Evolutionary conservation across 1,140 invertebrate genomes (phyloP).

Genomic region (Scaptomyza montana): DNA sequence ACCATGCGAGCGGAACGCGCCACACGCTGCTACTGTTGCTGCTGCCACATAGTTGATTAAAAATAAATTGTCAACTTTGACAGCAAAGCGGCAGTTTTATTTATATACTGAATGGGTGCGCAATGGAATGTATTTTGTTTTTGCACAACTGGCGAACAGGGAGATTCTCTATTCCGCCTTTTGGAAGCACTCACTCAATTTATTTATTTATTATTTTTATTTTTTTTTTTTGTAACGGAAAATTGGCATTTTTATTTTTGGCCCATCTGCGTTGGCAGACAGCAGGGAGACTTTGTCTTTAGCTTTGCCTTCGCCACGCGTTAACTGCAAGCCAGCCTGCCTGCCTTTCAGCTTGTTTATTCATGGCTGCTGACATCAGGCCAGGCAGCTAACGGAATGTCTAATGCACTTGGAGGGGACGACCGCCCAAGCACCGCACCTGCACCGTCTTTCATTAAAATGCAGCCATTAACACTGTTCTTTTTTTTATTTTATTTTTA

Average conservation of each 20-base stretch:
- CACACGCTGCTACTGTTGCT: slow-evolving; percentile 10
- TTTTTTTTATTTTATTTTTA: slow-evolving; percentile 4
- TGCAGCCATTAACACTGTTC: slow-evolving; percentile 41
- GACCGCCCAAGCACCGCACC: slow-evolving; percentile 39
- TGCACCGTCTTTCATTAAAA: slow-evolving; percentile 43
- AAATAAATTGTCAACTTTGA: slow-evolving; percentile 81
- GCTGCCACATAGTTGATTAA: slow-evolving; percentile 66
- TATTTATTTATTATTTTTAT: not conserved
- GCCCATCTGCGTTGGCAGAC: slow-evolving; percentile 52
- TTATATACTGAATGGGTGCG: slow-evolving; percentile 62
- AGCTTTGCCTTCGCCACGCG: slow-evolving; percentile 8
- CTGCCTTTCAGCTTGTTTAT: slow-evolving; percentile 15
- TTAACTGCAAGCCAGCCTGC: not conserved
- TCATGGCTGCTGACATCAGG: slow-evolving; percentile 34
- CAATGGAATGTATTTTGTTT: slow-evolving; percentile 38
- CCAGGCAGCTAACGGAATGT: slow-evolving; percentile 39
- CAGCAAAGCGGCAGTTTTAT: slow-evolving; percentile 67
- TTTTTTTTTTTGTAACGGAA: slow-evolving; percentile 1
- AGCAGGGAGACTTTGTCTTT: slow-evolving; percentile 62
- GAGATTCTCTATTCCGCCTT: not conserved
- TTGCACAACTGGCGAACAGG: slow-evolving; percentile 25
- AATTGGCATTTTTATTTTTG: slow-evolving; percentile 63
- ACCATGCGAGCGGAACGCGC: slow-evolving; percentile 17
- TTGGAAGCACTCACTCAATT: slow-evolving; percentile 1
- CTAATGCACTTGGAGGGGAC: slow-evolving; percentile 21